Conservation (phyloP, 2,113 vertebrate species). For the Megaceryle torquata region DNA sequence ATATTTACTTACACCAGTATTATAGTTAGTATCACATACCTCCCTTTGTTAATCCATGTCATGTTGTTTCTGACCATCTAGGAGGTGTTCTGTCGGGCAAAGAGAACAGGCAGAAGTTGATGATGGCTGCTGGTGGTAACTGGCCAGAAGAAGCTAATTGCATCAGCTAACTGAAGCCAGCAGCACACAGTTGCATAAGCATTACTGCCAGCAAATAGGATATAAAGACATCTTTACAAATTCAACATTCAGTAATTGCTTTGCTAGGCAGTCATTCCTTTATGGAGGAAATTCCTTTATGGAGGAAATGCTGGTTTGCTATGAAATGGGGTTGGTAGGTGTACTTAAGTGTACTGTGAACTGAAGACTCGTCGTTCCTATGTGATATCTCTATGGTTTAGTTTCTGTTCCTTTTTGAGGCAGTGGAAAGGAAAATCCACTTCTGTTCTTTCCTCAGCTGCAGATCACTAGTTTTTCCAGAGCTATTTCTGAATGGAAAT, state of each 20-base stretch:
- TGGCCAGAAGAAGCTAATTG: neutral
- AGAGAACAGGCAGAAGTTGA: neutral
- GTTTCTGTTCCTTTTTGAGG: neutral
- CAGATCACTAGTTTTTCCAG: neutral
- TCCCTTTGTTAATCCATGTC: neutral
- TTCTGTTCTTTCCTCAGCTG: neutral
- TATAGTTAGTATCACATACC: neutral
- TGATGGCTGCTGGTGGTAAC: neutral
- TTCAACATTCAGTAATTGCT: neutral
- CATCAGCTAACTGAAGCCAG: neutral
- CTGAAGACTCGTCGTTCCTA: neutral
- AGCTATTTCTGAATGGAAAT: neutral
- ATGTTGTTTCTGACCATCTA: neutral
- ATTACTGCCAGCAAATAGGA: neutral
- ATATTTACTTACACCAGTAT: neutral
- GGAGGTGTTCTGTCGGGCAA: neutral
- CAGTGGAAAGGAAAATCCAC: neutral
- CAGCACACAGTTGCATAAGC: neutral
- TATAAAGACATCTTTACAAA: neutral
- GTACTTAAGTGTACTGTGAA: neutral
- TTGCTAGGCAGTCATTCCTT: neutral
- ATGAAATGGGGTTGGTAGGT: neutral
- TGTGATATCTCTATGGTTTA: neutral
- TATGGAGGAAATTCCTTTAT: neutral
- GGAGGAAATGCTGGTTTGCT: neutral